These are phyloP conservation scores for Aspidiotus destructor DNA, from an alignment of 2,888 invertebrate species.

Conservation along the genomic window DNA sequence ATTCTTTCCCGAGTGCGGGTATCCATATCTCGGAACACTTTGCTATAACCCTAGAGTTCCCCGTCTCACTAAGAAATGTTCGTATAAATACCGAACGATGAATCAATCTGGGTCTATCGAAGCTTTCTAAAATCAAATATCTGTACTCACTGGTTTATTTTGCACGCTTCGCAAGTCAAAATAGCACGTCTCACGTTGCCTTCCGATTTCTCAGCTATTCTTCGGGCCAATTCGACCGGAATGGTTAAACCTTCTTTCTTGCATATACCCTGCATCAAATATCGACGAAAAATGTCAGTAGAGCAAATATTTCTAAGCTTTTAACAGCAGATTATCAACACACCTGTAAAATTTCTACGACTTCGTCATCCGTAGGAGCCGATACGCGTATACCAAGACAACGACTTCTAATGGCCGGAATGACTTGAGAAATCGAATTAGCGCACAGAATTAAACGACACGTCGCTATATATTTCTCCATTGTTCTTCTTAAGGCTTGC, in stretches of 20 bases:
- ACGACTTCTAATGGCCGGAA: constrained; percentile 92
- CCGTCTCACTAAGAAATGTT: too few relatives aligned
- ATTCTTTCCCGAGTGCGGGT: too few relatives aligned
- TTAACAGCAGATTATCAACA: background rate
- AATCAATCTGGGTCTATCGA: too few relatives aligned
- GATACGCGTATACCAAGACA: constrained; percentile 87
- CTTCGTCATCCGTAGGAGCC: constrained; percentile 72
- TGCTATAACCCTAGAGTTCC: too few relatives aligned
- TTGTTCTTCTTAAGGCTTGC: constrained; percentile 92
- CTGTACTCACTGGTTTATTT: constrained; percentile 63
- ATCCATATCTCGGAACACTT: too few relatives aligned
- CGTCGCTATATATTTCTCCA: constrained; percentile 96
- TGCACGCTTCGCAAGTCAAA: constrained; percentile 86
- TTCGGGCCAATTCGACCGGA: constrained; percentile 63
- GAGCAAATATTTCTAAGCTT: background rate
- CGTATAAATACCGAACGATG: background rate
- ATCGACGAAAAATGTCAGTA: background rate
- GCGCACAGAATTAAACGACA: constrained; percentile 90
- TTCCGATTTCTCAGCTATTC: constrained; percentile 67
- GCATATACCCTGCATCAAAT: constrained; percentile 50
- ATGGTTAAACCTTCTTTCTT: constrained; percentile 72
- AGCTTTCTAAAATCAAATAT: background rate
- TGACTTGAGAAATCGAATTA: constrained; percentile 87
- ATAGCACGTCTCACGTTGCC: constrained; percentile 87
- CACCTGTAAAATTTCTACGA: constrained; percentile 52